phyloP scores from a whole-genome alignment of 1,140 invertebrate species.

The Zelostemma sp. region DNA sequence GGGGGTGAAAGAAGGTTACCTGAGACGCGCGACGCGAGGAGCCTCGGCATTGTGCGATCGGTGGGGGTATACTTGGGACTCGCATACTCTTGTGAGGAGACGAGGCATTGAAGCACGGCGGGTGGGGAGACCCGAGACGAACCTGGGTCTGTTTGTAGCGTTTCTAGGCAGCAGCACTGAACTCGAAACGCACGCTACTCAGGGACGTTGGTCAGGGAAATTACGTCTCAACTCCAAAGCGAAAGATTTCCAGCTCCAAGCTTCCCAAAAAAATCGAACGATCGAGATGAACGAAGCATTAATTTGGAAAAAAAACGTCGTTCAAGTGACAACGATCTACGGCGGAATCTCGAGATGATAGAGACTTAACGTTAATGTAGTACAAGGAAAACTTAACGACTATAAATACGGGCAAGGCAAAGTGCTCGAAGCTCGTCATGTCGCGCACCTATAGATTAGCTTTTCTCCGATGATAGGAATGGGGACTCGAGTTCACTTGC shows the following conservation, averaged over 20 bases:
- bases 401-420: conserved; percentile 29
- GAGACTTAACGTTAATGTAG: conserved; percentile 23
- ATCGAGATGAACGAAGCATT: too few relatives aligned
- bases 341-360: too few relatives aligned
- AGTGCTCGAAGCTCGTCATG: conserved; percentile 33
- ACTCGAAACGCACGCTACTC: conserved; percentile 35
- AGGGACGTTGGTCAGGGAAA: conserved; percentile 10
- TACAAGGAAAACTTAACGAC: conserved; percentile 23
- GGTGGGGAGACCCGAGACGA: conserved; percentile 23
- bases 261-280: too few relatives aligned
- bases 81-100: conserved; percentile 9
- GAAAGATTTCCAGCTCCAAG: too few relatives aligned
- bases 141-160: conserved; percentile 52
- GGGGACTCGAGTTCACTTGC: conserved; percentile 61
- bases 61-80: conserved; percentile 20
- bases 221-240: too few relatives aligned
- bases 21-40: conserved; percentile 27
- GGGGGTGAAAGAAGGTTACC: conserved; percentile 48
- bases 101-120: conserved; percentile 16
- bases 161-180: conserved; percentile 49
- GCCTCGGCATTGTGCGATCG: conserved; percentile 36
- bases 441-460: conserved; percentile 19
- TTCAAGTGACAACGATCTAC: too few relatives aligned
- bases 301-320: too few relatives aligned
- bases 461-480: conserved; percentile 40